These are phyloP conservation scores for Terrapene triunguis DNA, from an alignment of 2,113 vertebrate genomes.

Conservation along the genomic window DNA sequence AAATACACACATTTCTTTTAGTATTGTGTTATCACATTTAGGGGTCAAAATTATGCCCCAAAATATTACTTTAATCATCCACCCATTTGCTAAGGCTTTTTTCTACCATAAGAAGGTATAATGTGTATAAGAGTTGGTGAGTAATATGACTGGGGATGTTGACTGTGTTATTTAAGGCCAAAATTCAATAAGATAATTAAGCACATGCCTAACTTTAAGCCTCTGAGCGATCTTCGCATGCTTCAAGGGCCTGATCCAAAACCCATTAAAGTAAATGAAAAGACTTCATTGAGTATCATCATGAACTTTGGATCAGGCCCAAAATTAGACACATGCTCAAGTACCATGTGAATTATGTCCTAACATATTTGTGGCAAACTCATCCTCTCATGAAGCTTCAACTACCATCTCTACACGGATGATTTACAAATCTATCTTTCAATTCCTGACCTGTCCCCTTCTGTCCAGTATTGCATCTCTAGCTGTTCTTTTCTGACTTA, in stretches of 20 bases:
- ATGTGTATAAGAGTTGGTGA: background rate
- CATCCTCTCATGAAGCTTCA: background rate
- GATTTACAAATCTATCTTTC: background rate
- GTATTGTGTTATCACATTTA: background rate
- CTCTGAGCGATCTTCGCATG: background rate
- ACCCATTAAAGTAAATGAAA: background rate
- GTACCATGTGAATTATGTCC: background rate
- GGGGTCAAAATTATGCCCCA: background rate
- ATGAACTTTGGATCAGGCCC: background rate
- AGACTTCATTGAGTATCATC: background rate
- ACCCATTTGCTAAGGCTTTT: fast-evolving
- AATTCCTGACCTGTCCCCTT: too few relatives aligned
- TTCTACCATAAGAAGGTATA: background rate
- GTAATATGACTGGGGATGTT: background rate
- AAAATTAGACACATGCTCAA: fast-evolving
- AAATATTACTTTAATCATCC: background rate
- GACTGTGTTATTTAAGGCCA: background rate
- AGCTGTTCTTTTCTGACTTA: background rate
- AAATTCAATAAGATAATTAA: background rate
- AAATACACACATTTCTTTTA: background rate
- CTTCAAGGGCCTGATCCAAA: background rate
- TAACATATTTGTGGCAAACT: background rate
- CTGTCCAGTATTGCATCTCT: background rate
- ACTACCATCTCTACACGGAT: background rate
- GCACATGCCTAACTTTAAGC: background rate